Evolutionary conservation across 2,888 invertebrate species (phyloP), one percentile per base, ranked within the genome.

Genomic region (Mesoligia furuncula): DNA sequence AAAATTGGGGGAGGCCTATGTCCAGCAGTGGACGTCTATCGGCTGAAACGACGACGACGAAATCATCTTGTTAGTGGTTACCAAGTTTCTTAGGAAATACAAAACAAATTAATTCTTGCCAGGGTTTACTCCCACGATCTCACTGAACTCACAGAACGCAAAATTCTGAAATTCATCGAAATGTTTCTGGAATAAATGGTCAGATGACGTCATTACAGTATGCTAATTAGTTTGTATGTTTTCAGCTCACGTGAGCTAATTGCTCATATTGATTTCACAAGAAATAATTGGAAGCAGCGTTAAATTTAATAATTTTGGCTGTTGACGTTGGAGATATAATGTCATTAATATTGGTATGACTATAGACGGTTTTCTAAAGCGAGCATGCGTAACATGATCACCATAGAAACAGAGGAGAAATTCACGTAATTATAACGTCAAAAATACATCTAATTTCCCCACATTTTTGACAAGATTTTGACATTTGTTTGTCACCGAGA

Each of bases 181-280:
- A 39, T 66, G 31, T 61, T 76, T 62, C 31, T 42, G 54, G 9
- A 24, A 64, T 79, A 68, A 61, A 48, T 80, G 65, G 24, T 59
- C 64, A 39, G 24, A 36, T 77, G 64, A 69, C 61, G 39, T 84
- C 45, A 75, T 85, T 85, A 78, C 59, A 15, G 45, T 31, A 86
- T 79, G 80, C 72, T 86, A 79, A 84, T 83, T 80, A 70, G 48
- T 36, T 45, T 17, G 42, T 65, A 48, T 61, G 69, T 75, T 78
- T 84, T 65, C 82, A 45, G 67, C 54, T 75, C 67, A 67, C 69
- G 71, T 59, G 62, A 27, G 20, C 1, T 72, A 79, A 86, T 79
- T 85, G n/a, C 71, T 59, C 54, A 65, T 79, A 83, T 83, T 83
- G 83, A 86, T 79, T 84, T 79, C 74, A 75, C 48, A 71, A 79